These are phyloP conservation scores for Augochlorella aurata DNA, from an alignment of 2,888 invertebrate species.

Conservation along the genomic window DNA sequence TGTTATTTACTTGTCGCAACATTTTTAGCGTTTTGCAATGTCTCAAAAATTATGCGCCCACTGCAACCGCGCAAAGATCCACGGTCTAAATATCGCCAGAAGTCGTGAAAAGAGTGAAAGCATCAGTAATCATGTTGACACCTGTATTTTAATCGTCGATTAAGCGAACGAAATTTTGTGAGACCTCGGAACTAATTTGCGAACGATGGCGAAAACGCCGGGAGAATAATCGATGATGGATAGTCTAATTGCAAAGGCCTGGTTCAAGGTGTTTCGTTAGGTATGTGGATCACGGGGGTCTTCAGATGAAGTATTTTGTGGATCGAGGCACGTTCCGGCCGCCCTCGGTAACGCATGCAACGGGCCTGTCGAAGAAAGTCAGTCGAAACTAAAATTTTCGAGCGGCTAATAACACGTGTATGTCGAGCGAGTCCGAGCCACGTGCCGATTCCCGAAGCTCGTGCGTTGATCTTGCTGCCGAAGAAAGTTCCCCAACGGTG, in stretches of 20 bases:
- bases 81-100: not conserved
- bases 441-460: slow-evolving; percentile 50
- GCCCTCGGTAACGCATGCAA: slow-evolving; percentile 55
- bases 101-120: not conserved
- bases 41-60: too few species aligned
- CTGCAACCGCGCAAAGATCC: too few species aligned
- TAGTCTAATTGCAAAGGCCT: slow-evolving; percentile 37
- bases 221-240: not conserved
- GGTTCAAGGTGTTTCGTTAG: slow-evolving; percentile 42
- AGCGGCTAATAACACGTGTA: slow-evolving; percentile 56
- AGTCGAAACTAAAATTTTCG: slow-evolving; percentile 57
- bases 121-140: not conserved
- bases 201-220: not conserved
- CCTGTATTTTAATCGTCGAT: not conserved
- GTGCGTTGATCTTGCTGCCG: not conserved
- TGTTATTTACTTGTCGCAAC: too few species aligned
- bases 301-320: slow-evolving; percentile 61
- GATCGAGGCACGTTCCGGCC: slow-evolving; percentile 58
- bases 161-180: not conserved
- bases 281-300: slow-evolving; percentile 52
- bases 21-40: too few species aligned
- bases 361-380: slow-evolving; percentile 54
- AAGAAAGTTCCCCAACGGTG: slow-evolving; percentile 51
- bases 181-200: not conserved
- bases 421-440: slow-evolving; percentile 34